Conservation (phyloP, 2,113 vertebrate genomes). For the Laticauda laticaudata region DNA sequence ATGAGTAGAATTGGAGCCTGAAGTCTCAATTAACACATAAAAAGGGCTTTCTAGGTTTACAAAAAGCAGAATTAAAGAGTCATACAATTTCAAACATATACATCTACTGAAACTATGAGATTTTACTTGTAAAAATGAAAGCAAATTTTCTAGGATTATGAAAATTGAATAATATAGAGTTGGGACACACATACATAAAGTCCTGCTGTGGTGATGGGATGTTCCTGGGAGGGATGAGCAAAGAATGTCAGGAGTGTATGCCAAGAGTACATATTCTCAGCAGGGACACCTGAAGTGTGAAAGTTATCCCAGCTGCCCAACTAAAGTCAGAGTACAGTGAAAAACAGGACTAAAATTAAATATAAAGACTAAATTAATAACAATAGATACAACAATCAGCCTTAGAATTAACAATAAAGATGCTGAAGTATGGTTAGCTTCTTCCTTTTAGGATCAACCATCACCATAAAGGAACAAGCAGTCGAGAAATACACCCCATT, state of each 20-base stretch:
- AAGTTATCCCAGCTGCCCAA: not conserved
- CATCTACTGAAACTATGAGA: not conserved
- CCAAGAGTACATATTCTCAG: not conserved
- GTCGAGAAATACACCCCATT: not conserved
- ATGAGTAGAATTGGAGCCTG: conserved; percentile 78
- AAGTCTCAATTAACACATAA: conserved; percentile 92
- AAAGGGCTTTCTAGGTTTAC: conserved; percentile 81
- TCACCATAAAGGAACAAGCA: not conserved
- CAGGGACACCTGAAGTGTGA: not conserved
- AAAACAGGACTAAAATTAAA: not conserved
- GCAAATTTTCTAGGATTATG: not conserved
- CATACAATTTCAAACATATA: not conserved
- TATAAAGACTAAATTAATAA: not conserved
- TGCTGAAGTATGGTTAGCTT: not conserved
- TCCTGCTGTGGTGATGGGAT: not conserved
- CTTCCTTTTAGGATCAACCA: not conserved
- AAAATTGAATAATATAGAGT: not conserved
- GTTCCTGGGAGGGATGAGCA: not conserved
- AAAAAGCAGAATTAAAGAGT: conserved; percentile 3
- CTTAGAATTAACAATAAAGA: not conserved
- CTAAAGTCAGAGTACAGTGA: not conserved
- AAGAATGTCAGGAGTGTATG: not conserved
- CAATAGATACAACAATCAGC: not conserved
- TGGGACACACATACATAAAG: not conserved
- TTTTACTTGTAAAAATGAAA: not conserved